Evolutionary conservation across 2,888 invertebrate species (phyloP), one percentile per base, ranked within the genome.

Genomic region (Ornithoptera priamus): DNA sequence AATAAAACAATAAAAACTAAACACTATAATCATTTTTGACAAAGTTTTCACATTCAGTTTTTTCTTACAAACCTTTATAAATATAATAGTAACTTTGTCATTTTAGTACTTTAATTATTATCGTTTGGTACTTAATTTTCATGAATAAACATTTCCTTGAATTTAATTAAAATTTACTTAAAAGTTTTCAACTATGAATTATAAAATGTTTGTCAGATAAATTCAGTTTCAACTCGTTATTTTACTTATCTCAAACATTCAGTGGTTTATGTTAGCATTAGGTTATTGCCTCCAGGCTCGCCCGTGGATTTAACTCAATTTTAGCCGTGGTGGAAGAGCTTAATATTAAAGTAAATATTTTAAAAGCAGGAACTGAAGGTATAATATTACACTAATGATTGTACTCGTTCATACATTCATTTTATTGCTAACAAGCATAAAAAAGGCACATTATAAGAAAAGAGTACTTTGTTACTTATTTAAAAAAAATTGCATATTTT

Each of bases 181-280:
- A 65, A 69, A 62, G 65, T 62, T 20, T 69, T 58, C 62, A 65
- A 61, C 46, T 62, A 66, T 50, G 61, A 62, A 58, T 62, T 24
- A 65, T 56, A 65, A 62, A 65, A 66, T 50, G 36, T 70, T 53
- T 58, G 56, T 39, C 58, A 36, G 58, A 30, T 18, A 58, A 59
- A 63, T 69, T 69, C 62, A 69, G 58, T 66, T 62, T 66, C 20
- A 69, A 69, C 69, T 66, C 58, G 57, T 66, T 69, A 65, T 70
- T 67, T 56, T 63, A 70, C 67, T 67, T 70, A 67, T 63, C 70
- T 70, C 20, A 50, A 59, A 67, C 59, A 63, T 63, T 67, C 70
- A 70, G 63, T 30, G 39, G 62, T 70, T 70, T 59, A 70, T 60
- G 42, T 70, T 63, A 15, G 59, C 58, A 53, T 66, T 66, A 63